Evolutionary conservation across 1,140 invertebrate species (phyloP), one percentile per base, ranked within the genome.

Genomic region (Papilio dardanus): DNA sequence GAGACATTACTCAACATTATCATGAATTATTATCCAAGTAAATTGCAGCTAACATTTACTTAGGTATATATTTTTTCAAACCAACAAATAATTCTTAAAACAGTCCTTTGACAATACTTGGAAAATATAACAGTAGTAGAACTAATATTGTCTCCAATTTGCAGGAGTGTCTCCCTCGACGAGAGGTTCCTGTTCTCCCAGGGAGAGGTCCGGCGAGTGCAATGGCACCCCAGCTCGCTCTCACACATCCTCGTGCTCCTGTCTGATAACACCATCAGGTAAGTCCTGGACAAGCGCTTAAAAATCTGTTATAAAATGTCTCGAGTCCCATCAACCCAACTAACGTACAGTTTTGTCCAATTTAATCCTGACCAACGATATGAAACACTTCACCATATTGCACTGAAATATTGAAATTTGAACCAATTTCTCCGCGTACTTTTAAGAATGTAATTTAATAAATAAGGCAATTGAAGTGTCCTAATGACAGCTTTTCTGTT

Each of bases 201-300:
- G 1, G 89, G 95, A 7, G 95, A 96, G 82, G 94, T 97, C 10
- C 93, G 95, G 6, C 95, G 96, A 80, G 95, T 96, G 0, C 94
- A 95, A 30, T 99, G 97, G 97, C 97, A 98, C 94, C 97, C 97
- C 5, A 93, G 94, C 2, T 95, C 95, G 0, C 96, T 97, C 78
- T 96, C 95, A 1, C 97, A 97, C 87, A 83, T 98, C 1, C 88
- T 97, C 0, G 94, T 98, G 8, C 93, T 99, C 2, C 96, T 97
- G 1, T 97, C 97, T 7, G 96, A 98, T 88, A 98, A 98, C 87
- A 95, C 95, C 4, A 95, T 98, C 77, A 96, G 96, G 96, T 97
- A 90, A 89, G 84, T 83, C 21, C 46, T 46, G 73, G 14, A 46
- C 42, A 46, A n/a, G 4, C 16, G 16, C 3, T n/a, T 4, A n/a